Percentiles rank a stretch among this genome's conserved stretches.
Conservation (phyloP, 37 sponge, comb jelly and placozoan species). For the Beroe ovata region DNA sequence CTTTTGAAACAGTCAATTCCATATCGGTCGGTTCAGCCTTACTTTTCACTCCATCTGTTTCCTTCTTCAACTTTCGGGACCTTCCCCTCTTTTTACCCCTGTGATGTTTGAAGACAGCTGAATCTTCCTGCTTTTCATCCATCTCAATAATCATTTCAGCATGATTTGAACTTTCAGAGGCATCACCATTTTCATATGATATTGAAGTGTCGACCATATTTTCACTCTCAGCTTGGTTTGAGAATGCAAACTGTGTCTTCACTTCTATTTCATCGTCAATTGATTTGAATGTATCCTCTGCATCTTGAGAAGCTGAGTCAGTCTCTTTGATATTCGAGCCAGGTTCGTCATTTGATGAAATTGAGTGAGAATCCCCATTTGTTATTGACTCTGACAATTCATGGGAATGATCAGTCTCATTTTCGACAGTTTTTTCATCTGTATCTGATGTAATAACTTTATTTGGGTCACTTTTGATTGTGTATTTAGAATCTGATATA, state of each 20-base stretch:
- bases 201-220: too few species aligned
- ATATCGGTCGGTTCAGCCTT: neutral
- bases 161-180: neutral
- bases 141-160: neutral
- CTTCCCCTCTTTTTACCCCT: too few species aligned
- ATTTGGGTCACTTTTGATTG: constrained; percentile 3
- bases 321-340: neutral
- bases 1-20: constrained; percentile 14
- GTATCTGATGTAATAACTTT: neutral
- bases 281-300: constrained; percentile 1
- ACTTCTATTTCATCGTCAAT: constrained; percentile 29
- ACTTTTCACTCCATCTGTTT: neutral
- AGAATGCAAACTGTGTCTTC: too few species aligned
- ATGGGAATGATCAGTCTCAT: neutral
- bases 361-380: neutral
- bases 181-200: neutral
- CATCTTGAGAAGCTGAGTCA: neutral
- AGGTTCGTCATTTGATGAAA: neutral
- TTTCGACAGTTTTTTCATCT: neutral
- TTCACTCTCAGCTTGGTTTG: too few species aligned
- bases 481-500: constrained; percentile 61
- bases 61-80: too few species aligned
- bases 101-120: neutral
- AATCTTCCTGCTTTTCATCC: too few species aligned
- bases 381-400: constrained; percentile 2